phyloP scores from a whole-genome alignment of 1,140 invertebrate species.

The Metaphire vulgaris region DNA sequence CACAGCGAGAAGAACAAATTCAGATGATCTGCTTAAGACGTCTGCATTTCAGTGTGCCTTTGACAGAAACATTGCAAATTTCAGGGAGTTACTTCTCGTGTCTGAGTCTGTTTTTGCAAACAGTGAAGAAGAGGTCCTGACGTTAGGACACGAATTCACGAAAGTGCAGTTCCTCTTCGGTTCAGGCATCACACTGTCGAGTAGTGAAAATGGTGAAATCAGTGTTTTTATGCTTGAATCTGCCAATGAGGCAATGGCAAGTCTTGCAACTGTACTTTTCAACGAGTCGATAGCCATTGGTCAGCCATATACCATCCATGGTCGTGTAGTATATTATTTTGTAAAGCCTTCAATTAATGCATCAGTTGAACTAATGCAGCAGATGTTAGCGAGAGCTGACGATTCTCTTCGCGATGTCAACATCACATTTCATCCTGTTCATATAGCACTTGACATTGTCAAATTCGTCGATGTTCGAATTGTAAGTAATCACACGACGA shows the following conservation, averaged over 20 bases:
- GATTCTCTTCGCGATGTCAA: conserved; percentile 66
- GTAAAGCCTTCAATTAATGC: conserved; percentile 84
- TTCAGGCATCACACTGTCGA: not conserved
- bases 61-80: conserved; percentile 34
- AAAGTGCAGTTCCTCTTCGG: not conserved
- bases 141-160: not conserved
- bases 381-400: conserved; percentile 54
- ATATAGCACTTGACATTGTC: conserved; percentile 12
- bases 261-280: conserved; percentile 86
- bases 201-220: conserved; percentile 58
- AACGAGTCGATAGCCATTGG: conserved; percentile 81
- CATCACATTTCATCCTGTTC: conserved; percentile 58
- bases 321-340: conserved; percentile 89
- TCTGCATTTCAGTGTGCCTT: conserved; percentile 51
- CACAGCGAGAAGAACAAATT: not conserved
- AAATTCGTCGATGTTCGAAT: conserved; percentile 63
- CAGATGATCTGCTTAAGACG: conserved; percentile 50
- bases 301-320: conserved; percentile 80
- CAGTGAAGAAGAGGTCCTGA: not conserved
- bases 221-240: conserved; percentile 73
- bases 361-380: conserved; percentile 75
- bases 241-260: conserved; percentile 68
- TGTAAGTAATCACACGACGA: conserved; percentile 75
- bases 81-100: not conserved
- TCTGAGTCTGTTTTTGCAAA: not conserved